A percentile compares a stretch with the other conserved stretches of the same genome.
Conservation (phyloP, 1,140 invertebrate species). For the Limonius californicus region DNA sequence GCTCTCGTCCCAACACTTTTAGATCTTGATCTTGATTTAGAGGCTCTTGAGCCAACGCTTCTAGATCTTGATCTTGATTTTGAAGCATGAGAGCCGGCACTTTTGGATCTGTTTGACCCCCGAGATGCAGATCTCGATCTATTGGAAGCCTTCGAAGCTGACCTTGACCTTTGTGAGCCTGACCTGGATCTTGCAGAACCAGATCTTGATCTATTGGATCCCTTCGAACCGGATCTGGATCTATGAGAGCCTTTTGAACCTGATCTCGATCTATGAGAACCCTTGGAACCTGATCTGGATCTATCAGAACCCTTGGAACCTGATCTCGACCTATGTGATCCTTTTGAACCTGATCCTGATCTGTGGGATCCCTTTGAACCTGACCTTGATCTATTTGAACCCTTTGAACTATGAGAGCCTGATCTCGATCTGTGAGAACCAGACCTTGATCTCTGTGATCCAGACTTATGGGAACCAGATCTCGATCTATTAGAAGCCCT, state of each 20-base stretch:
- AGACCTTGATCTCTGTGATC: constrained; percentile 25
- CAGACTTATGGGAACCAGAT: constrained; percentile 15
- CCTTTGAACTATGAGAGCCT: constrained; percentile 12
- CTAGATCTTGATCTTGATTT: constrained; percentile 40
- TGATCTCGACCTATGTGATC: constrained; percentile 37
- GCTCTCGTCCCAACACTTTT: constrained; percentile 36
- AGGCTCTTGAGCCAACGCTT: constrained; percentile 37
- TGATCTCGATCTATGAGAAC: constrained; percentile 24
- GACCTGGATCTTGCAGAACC: constrained; percentile 27
- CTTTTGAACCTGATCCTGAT: constrained; percentile 36
- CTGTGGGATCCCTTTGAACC: constrained; percentile 39
- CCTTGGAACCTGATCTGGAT: constrained; percentile 37
- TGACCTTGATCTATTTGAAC: constrained; percentile 32
- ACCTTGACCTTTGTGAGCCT: constrained; percentile 25
- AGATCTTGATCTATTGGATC: constrained; percentile 42
- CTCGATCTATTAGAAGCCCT: constrained; percentile 15
- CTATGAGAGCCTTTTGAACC: constrained; percentile 28
- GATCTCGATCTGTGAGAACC: constrained; percentile 24
- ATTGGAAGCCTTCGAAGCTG: constrained; percentile 27
- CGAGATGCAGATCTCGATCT: constrained; percentile 24
- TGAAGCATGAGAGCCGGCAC: constrained; percentile 24
- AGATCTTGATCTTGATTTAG: constrained; percentile 38
- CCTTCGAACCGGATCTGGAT: constrained; percentile 40
- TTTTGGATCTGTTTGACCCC: constrained; percentile 20
- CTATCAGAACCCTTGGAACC: constrained; percentile 41